Percentiles rank a stretch among this genome's conserved stretches.
Conservation (phyloP, 1,140 invertebrate species). For the Papilio dardanus region DNA sequence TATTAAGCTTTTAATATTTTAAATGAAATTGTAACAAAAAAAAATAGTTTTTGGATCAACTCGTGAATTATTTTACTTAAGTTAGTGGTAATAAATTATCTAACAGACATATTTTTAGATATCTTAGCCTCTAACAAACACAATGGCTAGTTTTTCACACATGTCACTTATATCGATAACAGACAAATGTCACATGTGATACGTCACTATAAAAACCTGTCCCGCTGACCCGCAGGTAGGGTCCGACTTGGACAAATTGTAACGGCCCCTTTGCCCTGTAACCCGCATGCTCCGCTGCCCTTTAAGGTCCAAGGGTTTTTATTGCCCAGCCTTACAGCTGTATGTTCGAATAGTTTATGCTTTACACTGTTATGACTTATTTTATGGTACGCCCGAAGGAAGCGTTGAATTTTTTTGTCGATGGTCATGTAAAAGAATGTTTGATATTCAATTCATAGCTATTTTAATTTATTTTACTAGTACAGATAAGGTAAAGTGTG, state of each 20-base stretch:
- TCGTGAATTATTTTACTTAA: not conserved
- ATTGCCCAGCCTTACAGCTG: conserved; percentile 25
- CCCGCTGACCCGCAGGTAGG: conserved; percentile 57
- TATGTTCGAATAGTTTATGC: conserved; percentile 2
- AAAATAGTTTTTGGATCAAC: not conserved
- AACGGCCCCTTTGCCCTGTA: conserved; percentile 38
- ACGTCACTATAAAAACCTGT: conserved; percentile 53
- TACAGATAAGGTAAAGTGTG: not conserved
- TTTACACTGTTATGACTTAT: conserved; percentile 23
- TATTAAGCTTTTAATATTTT: not conserved
- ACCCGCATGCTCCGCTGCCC: conserved; percentile 35
- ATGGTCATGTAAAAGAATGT: not conserved
- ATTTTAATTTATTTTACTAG: not conserved
- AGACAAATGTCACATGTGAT: conserved; percentile 9
- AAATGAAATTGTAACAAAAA: not conserved
- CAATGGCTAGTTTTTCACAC: not conserved
- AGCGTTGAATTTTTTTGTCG: not conserved
- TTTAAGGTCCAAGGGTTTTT: conserved; percentile 21
- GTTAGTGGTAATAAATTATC: not conserved
- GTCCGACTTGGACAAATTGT: conserved; percentile 45
- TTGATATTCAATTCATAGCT: not conserved
- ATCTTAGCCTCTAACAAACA: not conserved
- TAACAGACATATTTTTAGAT: not conserved
- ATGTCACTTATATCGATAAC: conserved; percentile 29
- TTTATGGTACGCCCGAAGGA: not conserved